A percentile compares a stretch with the other conserved stretches of the same genome.
phyloP scores from a whole-genome alignment of 35 echinoderm and acorn worm genomes.

The Holothuria glaberrima region DNA sequence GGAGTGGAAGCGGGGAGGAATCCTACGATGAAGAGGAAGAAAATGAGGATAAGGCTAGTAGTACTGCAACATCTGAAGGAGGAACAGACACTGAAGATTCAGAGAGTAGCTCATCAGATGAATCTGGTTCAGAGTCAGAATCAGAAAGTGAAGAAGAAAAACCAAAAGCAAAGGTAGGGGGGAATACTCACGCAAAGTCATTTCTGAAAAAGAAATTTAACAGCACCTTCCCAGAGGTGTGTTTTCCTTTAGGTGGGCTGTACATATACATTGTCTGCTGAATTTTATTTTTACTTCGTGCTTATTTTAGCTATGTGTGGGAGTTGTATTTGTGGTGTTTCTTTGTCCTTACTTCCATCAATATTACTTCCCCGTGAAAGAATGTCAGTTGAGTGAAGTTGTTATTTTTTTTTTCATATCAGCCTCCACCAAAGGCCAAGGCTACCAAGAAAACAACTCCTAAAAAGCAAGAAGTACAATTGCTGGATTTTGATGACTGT shows the following conservation, averaged over 20 bases:
- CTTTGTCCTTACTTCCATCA: too few relatives aligned
- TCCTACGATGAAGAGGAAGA: constrained; percentile 56
- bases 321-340: too few relatives aligned
- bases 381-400: background rate
- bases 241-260: too few relatives aligned
- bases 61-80: constrained; percentile 17
- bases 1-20: constrained; percentile 55
- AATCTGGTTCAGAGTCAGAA: constrained; percentile 10
- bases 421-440: constrained; percentile 73
- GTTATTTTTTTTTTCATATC: constrained; percentile 5
- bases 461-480: constrained; percentile 79
- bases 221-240: too few relatives aligned
- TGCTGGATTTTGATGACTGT: constrained; percentile 95
- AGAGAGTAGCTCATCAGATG: constrained; percentile 49
- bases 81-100: constrained; percentile 43
- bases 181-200: background rate
- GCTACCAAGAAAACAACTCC: constrained; percentile 53
- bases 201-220: too few relatives aligned
- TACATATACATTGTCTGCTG: too few relatives aligned
- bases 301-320: too few relatives aligned
- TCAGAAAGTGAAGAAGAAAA: constrained; percentile 27
- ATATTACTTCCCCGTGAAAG: too few relatives aligned
- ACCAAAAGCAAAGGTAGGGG: constrained; percentile 37
- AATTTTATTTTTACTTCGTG: too few relatives aligned
- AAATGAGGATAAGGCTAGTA: constrained; percentile 24